Conservation (phyloP, 2,888 invertebrate genomes). For the Alloplasta piceator region DNA sequence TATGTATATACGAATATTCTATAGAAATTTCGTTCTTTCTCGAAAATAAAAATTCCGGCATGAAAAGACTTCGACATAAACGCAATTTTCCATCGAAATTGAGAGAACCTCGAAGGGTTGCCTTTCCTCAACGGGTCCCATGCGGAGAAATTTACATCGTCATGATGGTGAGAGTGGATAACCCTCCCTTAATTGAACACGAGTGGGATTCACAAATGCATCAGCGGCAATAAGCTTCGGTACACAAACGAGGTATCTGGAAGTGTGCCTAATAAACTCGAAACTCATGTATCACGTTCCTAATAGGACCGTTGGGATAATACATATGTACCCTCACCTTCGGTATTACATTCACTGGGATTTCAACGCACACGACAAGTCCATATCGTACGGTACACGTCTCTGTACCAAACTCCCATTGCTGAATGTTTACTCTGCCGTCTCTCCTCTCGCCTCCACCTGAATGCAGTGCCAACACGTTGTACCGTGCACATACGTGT, state of each 20-base stretch:
- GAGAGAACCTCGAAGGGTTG: no score
- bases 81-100: no score
- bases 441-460: no score
- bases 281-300: conserved; percentile 22
- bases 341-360: conserved; percentile 17
- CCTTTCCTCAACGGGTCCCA: no score
- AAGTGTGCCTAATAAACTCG: conserved; percentile 31
- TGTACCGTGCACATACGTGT: background rate
- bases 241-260: background rate
- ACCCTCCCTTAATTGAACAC: conserved; percentile 27
- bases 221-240: conserved; percentile 35
- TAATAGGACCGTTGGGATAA: conserved; percentile 45
- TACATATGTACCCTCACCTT: conserved; percentile 20
- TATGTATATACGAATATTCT: no score
- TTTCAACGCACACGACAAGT: conserved; percentile 18
- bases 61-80: no score
- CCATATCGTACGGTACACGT: conserved; percentile 3
- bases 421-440: conserved; percentile 16
- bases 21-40: no score
- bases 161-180: background rate
- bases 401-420: background rate
- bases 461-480: background rate
- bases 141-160: no score
- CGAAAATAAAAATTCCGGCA: no score
- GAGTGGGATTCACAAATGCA: conserved; percentile 30